These are phyloP conservation scores for Ochotona curzoniae DNA, from an alignment of 2,113 vertebrate genomes.

Conservation along the genomic window DNA sequence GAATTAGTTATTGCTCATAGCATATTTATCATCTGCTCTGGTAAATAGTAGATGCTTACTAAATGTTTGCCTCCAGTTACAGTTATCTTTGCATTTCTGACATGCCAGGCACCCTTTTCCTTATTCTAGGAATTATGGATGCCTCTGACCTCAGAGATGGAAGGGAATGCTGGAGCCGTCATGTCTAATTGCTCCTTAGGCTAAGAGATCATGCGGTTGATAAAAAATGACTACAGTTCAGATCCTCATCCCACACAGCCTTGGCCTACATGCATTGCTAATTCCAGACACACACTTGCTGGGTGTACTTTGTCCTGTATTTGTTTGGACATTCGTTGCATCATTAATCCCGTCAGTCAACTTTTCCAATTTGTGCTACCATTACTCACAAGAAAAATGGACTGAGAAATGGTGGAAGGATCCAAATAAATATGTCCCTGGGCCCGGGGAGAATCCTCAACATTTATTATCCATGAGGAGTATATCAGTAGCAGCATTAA, in stretches of 20 bases:
- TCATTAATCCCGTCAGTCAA: not conserved
- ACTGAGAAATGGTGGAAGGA: not conserved
- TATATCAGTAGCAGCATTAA: not conserved
- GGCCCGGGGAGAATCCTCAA: not conserved
- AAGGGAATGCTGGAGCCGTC: not conserved
- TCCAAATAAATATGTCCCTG: not conserved
- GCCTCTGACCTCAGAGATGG: not conserved
- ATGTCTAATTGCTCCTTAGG: not conserved
- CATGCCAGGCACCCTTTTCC: not conserved
- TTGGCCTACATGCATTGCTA: not conserved
- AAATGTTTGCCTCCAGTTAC: not conserved
- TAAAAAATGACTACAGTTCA: not conserved
- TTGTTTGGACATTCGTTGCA: not conserved
- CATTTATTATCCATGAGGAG: not conserved
- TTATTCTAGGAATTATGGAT: not conserved
- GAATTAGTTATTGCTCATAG: not conserved
- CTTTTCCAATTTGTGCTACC: slow-evolving; percentile 3
- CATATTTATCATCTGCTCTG: not conserved
- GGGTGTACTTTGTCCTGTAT: not conserved
- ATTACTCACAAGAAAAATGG: not conserved
- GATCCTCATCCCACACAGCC: not conserved
- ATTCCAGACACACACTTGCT: not conserved
- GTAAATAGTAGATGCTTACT: not conserved
- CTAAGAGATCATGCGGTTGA: not conserved
- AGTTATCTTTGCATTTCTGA: not conserved